These are phyloP conservation scores for Lycocerus yunnanus DNA, from an alignment of 2,888 invertebrate species.

Conservation along the genomic window DNA sequence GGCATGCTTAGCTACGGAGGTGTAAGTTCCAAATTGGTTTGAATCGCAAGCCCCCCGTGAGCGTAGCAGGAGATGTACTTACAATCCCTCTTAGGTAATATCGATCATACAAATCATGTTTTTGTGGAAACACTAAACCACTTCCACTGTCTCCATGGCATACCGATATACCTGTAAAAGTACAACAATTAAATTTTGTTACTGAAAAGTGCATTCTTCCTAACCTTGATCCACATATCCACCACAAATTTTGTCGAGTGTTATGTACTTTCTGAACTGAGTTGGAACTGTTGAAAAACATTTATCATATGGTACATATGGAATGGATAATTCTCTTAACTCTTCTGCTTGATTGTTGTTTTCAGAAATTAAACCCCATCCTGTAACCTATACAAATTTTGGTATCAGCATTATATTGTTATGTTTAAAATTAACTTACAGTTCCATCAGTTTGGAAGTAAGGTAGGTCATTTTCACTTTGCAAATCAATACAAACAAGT, in stretches of 20 bases:
- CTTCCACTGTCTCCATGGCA: slow-evolving; percentile 58
- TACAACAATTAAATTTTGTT: not conserved
- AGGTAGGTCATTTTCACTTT: slow-evolving; percentile 24
- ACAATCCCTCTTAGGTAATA: slow-evolving; percentile 57
- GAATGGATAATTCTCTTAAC: slow-evolving; percentile 34
- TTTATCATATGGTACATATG: slow-evolving; percentile 29
- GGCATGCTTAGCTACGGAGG: slow-evolving; percentile 30
- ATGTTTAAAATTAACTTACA: slow-evolving; percentile 31
- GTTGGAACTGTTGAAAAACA: slow-evolving; percentile 32
- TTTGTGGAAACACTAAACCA: slow-evolving; percentile 50
- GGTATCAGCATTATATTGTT: not conserved
- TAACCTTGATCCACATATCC: slow-evolving; percentile 21
- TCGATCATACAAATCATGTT: slow-evolving; percentile 23
- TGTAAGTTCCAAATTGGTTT: slow-evolving; percentile 50
- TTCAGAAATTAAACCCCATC: slow-evolving; percentile 46
- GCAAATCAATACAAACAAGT: slow-evolving; percentile 50
- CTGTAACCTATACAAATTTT: slow-evolving; percentile 39
- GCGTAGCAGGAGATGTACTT: slow-evolving; percentile 48
- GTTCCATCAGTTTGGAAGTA: slow-evolving; percentile 30
- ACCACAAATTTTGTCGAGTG: slow-evolving; percentile 50
- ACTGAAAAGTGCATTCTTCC: not conserved
- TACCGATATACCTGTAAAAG: slow-evolving; percentile 49
- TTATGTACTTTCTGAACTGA: slow-evolving; percentile 31
- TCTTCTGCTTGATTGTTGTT: slow-evolving; percentile 37
- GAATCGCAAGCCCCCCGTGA: slow-evolving; percentile 43